Percentiles rank a stretch among this genome's conserved stretches.
Evolutionary conservation across 2,113 vertebrate genomes (phyloP).

Genomic region (Protobothrops mucrosquamatus): DNA sequence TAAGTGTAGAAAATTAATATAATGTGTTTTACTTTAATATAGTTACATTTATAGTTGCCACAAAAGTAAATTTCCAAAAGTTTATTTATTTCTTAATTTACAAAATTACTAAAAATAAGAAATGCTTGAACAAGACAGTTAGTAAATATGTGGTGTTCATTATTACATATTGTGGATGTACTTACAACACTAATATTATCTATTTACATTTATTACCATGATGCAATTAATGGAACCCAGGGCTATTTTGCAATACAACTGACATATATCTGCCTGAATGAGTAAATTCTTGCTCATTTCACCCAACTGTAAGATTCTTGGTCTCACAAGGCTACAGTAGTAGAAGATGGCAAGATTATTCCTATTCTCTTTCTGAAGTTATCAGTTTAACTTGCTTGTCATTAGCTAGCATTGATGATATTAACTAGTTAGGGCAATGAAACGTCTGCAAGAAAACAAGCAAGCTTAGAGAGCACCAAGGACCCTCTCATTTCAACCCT

Average conservation of each 20-base stretch:
- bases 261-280: neutral
- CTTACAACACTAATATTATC: neutral
- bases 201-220: neutral
- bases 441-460: too few species aligned
- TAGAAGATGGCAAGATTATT: neutral
- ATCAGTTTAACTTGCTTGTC: neutral
- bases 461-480: too few species aligned
- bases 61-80: neutral
- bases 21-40: neutral
- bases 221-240: neutral
- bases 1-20: neutral
- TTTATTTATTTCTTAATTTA: neutral
- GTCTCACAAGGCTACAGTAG: neutral
- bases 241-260: neutral
- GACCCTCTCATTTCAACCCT: too few species aligned
- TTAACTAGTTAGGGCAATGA: too few species aligned
- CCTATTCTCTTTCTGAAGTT: neutral
- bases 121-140: neutral
- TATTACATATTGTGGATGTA: neutral
- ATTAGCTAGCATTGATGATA: too few species aligned
- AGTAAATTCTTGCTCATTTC: neutral
- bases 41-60: neutral
- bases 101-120: neutral
- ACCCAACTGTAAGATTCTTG: neutral
- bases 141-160: neutral